Conservation (phyloP, 2,797 vertebrate species). For the Xerus rutilus region DNA sequence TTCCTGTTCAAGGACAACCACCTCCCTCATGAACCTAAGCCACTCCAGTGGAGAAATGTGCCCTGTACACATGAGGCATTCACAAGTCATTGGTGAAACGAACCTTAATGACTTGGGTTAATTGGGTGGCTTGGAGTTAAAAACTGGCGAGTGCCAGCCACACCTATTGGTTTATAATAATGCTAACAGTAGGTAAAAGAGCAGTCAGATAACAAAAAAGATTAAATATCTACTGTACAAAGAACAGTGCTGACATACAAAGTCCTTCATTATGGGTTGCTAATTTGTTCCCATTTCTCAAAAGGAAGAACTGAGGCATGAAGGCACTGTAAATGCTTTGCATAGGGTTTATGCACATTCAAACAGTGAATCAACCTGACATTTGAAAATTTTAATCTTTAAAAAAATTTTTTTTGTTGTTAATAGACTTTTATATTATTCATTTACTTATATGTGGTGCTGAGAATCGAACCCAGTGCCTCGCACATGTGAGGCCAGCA, state of each 20-base stretch:
- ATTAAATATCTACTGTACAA: background rate
- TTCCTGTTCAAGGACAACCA: background rate
- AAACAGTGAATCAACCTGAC: background rate
- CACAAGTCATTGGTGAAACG: background rate
- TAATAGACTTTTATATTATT: no score
- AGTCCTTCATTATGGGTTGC: background rate
- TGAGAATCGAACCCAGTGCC: no score
- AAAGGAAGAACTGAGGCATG: background rate
- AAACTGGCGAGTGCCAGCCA: background rate
- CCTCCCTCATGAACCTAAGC: background rate
- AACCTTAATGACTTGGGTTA: background rate
- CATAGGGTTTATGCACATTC: background rate
- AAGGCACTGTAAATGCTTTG: background rate
- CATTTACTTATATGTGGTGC: no score
- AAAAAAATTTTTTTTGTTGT: no score
- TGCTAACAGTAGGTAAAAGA: background rate
- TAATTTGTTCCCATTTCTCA: background rate
- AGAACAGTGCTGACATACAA: background rate
- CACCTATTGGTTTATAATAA: background rate
- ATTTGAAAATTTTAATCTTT: background rate
- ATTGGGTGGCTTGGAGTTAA: background rate
- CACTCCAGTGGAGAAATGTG: background rate
- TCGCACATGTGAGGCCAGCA: no score
- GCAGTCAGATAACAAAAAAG: background rate
- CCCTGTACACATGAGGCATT: background rate